These are phyloP conservation scores for Equus quagga DNA, from an alignment of 2,113 vertebrate species.

Conservation along the genomic window DNA sequence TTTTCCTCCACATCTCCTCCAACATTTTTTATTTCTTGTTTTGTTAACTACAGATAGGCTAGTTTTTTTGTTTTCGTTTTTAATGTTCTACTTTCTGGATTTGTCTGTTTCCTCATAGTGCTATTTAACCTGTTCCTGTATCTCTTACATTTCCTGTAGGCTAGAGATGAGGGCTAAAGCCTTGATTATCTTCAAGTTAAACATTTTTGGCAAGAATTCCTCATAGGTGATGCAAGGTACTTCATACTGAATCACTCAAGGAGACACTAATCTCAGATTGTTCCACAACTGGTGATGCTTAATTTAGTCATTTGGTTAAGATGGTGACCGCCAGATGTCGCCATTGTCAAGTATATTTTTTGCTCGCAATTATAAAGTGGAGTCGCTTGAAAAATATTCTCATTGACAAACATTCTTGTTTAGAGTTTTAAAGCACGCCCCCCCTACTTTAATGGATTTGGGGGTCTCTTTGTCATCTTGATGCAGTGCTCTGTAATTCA, in stretches of 20 bases:
- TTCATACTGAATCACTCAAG: not conserved
- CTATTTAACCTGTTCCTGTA: not conserved
- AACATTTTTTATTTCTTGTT: too few relatives aligned
- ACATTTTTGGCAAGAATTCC: not conserved
- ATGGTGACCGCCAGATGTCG: conserved; percentile 1
- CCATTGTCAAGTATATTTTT: not conserved
- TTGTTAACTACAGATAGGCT: too few relatives aligned
- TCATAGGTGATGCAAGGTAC: not conserved
- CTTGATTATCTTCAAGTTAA: not conserved
- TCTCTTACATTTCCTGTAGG: not conserved
- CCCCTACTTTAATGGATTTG: not conserved
- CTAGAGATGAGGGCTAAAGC: not conserved
- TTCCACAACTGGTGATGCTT: not conserved
- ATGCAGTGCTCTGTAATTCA: not conserved
- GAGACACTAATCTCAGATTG: not conserved
- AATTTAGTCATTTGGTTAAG: not conserved
- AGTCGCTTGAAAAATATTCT: not conserved
- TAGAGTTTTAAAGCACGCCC: not conserved
- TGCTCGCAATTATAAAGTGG: not conserved
- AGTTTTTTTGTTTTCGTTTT: not conserved
- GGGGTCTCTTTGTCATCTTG: not conserved
- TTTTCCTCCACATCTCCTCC: too few relatives aligned
- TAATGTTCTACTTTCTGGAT: not conserved
- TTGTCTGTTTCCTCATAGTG: not conserved
- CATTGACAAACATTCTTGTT: not conserved